Conservation (phyloP, 2,113 vertebrate genomes). For the Neotoma lepida region DNA sequence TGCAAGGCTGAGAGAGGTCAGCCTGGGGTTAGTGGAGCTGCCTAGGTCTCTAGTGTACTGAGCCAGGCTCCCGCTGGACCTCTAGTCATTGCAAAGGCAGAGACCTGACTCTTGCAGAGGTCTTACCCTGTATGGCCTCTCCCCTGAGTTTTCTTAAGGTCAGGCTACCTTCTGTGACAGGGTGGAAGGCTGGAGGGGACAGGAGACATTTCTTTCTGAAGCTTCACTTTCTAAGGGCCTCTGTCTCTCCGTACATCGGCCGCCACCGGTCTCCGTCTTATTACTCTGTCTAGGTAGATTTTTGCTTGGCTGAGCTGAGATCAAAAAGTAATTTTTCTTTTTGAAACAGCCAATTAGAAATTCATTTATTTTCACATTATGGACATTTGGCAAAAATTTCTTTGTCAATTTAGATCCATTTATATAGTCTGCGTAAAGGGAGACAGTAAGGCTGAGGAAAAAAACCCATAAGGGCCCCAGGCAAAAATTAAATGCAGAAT, state of each 20-base stretch:
- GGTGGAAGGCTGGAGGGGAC: not conserved
- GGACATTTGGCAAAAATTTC: constrained; percentile 88
- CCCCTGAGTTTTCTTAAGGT: not conserved
- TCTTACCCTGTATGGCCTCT: not conserved
- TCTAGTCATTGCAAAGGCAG: not conserved
- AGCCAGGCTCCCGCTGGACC: fast-evolving
- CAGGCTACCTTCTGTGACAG: not conserved
- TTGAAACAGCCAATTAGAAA: constrained; percentile 93
- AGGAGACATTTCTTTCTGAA: not conserved
- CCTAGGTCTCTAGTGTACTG: too few relatives aligned
- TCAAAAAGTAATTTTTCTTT: constrained; percentile 92
- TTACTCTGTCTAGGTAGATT: constrained; percentile 84
- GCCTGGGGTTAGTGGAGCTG: not conserved
- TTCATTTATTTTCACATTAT: constrained; percentile 91
- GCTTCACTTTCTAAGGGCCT: constrained; percentile 66
- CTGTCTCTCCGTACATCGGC: constrained; percentile 75
- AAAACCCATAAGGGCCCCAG: constrained; percentile 87
- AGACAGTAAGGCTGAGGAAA: constrained; percentile 89
- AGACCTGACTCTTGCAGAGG: not conserved
- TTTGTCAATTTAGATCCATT: constrained; percentile 91
- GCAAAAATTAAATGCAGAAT: constrained; percentile 94
- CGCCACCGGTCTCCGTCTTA: constrained; percentile 74
- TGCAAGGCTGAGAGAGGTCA: not conserved
- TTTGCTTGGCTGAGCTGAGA: constrained; percentile 90
- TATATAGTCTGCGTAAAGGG: constrained; percentile 95